These are phyloP conservation scores for Phodopus roborovskii DNA, from an alignment of 2,113 vertebrate genomes.

Conservation along the genomic window DNA sequence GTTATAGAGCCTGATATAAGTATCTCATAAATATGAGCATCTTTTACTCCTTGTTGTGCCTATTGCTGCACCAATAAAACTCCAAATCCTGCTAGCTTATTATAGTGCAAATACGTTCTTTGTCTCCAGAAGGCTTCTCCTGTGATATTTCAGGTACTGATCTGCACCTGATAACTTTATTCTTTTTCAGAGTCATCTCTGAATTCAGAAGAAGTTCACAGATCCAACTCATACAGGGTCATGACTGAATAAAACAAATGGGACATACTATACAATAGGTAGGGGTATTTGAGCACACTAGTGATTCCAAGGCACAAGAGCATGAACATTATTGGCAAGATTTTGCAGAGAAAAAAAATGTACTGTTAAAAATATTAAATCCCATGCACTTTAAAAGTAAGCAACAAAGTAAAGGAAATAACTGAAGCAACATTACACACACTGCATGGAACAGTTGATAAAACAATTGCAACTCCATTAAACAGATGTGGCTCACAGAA, in stretches of 20 bases:
- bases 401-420: constrained; percentile 11
- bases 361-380: constrained; percentile 27
- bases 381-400: constrained; percentile 9
- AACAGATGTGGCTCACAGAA: not conserved
- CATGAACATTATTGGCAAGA: not conserved
- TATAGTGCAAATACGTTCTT: not conserved
- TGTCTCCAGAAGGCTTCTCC: not conserved
- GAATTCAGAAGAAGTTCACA: not conserved
- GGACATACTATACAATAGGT: not conserved
- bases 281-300: not conserved
- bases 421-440: not conserved
- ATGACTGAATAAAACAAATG: not conserved
- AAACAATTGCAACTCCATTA: not conserved
- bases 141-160: not conserved
- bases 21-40: not conserved
- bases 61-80: not conserved
- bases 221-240: not conserved
- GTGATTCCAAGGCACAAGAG: not conserved
- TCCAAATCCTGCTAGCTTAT: not conserved
- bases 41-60: not conserved
- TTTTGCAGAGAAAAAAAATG: not conserved
- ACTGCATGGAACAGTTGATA: not conserved
- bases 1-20: not conserved
- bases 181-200: not conserved
- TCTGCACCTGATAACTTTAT: not conserved